Evolutionary conservation across 2,888 invertebrate genomes (phyloP), one percentile per base, ranked within the genome.

Genomic region (Drosophila siamana): DNA sequence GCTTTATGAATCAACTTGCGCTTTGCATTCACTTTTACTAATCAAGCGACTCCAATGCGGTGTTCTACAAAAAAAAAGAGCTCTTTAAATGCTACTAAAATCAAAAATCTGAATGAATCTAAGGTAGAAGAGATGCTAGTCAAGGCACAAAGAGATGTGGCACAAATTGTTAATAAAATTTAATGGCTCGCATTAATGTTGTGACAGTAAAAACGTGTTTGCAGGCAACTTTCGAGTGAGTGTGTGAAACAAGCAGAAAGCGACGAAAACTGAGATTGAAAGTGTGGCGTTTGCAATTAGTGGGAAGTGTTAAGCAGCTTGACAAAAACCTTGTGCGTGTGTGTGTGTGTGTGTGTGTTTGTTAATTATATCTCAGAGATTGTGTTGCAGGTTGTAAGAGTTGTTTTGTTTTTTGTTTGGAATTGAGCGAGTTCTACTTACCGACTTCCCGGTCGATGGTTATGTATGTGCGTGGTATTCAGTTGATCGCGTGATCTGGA

Each of bases 401-500:
- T 46, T 24, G 19, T 16, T 38, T 24, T n/a, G 19, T 52, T 69
- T 41, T 26, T 9, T 4, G n/a, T 4, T 4, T 33, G n/a, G 28
- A 28, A 28, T 28, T 33, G 33, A 11, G 33, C 43, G 46, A 38
- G 83, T 78, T 78, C 86, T 89, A 92, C 91, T 92, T 95, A 95
- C 88, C 97, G 94, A 93, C 97, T 96, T 90, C 96, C 95, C 60
- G 96, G 96, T 88, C 95, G 93, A 80, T 94, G 94, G 80, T 86
- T 91, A 87, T 92, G 92, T 81, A 92, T 90, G 69, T 93, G 92
- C 72, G 92, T 89, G 77, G 93, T 92, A 77, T 93, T 93, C 67
- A 93, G 92, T 85, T 95, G 93, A 75, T 94, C 94, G 59, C 97
- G 94, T 74, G 96, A 96, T 84, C 97, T 94, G 60, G 97, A 97